phyloP scores from a whole-genome alignment of 2,888 invertebrate species.

The Meghimatium bilineatum region DNA sequence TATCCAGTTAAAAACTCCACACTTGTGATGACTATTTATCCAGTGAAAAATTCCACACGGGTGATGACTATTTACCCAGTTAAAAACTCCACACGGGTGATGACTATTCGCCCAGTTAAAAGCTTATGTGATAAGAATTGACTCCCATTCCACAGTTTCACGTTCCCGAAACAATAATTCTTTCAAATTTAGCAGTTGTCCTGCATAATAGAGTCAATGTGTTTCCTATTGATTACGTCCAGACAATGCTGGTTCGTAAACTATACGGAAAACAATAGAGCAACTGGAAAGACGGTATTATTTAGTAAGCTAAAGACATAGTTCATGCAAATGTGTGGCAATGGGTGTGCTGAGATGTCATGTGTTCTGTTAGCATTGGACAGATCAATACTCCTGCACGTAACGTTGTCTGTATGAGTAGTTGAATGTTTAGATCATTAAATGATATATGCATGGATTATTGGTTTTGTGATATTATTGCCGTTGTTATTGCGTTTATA shows the following conservation, averaged over 20 bases:
- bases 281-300: background rate
- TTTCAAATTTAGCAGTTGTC: background rate
- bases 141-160: background rate
- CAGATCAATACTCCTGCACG: slow-evolving; percentile 25
- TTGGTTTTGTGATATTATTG: too few species aligned
- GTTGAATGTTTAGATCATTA: background rate
- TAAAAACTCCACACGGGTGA: too few species aligned
- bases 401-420: background rate
- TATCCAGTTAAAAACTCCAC: too few species aligned
- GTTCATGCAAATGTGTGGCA: slow-evolving; percentile 33
- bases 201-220: slow-evolving; percentile 21
- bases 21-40: too few species aligned
- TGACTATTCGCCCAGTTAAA: too few species aligned
- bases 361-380: background rate
- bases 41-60: too few species aligned
- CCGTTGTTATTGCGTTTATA: too few species aligned
- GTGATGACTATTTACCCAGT: too few species aligned
- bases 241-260: slow-evolving; percentile 32
- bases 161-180: background rate
- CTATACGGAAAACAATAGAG: slow-evolving; percentile 18
- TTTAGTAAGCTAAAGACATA: slow-evolving; percentile 17
- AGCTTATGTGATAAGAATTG: too few species aligned
- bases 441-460: background rate
- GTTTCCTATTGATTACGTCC: slow-evolving; percentile 21
- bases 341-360: slow-evolving; percentile 7